phyloP scores from a whole-genome alignment of 2,113 vertebrate species.

The Lophura nycthemera region DNA sequence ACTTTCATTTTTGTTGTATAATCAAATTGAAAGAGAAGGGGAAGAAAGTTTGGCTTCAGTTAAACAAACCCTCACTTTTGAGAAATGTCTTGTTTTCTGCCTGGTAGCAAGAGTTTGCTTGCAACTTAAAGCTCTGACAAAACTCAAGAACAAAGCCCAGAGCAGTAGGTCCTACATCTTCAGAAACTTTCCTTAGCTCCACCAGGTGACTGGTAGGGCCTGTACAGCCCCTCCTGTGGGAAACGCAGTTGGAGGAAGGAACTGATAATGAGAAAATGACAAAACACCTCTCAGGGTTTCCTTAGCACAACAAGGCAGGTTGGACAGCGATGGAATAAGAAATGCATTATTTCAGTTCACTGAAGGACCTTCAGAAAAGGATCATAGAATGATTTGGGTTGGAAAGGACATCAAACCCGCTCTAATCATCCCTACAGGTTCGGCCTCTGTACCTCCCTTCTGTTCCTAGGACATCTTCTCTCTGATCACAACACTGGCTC shows the following conservation, averaged over 20 bases:
- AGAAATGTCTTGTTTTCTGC: background rate
- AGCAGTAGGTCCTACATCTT: background rate
- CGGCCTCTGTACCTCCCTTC: background rate
- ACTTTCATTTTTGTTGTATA: slow-evolving; percentile 47
- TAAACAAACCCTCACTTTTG: background rate
- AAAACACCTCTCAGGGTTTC: background rate
- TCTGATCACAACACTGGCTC: background rate
- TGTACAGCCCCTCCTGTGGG: background rate
- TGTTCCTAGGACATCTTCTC: background rate
- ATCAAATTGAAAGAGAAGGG: slow-evolving; percentile 3
- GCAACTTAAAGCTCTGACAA: background rate
- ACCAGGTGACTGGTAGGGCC: background rate
- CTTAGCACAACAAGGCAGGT: background rate
- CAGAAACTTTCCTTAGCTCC: background rate
- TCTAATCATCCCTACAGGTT: background rate
- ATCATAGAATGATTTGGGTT: background rate
- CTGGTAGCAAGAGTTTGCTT: background rate
- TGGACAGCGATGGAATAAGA: background rate
- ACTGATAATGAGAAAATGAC: background rate
- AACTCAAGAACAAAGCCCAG: background rate
- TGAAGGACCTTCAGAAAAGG: background rate
- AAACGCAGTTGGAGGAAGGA: background rate
- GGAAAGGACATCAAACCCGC: no score
- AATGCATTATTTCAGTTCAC: background rate
- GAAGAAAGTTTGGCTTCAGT: background rate